phyloP scores from a whole-genome alignment of 2,888 invertebrate species.

The Anaspis maculata region DNA sequence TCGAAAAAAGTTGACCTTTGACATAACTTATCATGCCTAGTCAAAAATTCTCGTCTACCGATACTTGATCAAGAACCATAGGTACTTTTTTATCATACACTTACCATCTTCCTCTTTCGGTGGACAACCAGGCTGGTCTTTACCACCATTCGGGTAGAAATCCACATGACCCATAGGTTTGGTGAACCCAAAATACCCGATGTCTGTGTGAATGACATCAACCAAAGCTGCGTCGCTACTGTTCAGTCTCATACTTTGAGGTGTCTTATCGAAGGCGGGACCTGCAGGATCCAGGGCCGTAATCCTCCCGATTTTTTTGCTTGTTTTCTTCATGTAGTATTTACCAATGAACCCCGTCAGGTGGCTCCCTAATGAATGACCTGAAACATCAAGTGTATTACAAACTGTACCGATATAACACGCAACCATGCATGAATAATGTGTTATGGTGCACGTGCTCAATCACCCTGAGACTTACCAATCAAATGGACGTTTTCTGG shows the following conservation, averaged over 20 bases:
- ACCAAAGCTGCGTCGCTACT: constrained; percentile 62
- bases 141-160: constrained; percentile 67
- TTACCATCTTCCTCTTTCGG: constrained; percentile 21
- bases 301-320: constrained; percentile 38
- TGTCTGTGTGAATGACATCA: constrained; percentile 66
- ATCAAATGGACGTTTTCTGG: constrained; percentile 39
- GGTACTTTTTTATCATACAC: too few relatives aligned
- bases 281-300: constrained; percentile 45
- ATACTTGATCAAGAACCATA: not conserved
- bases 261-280: constrained; percentile 26
- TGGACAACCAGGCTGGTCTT: constrained; percentile 59
- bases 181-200: constrained; percentile 53
- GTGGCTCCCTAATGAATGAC: constrained; percentile 32
- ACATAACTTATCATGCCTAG: too few relatives aligned
- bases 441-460: too few relatives aligned
- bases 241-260: constrained; percentile 53
- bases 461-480: constrained; percentile 27
- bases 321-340: constrained; percentile 16
- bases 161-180: constrained; percentile 61
- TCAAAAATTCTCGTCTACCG: too few relatives aligned
- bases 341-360: constrained; percentile 28
- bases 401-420: too few relatives aligned
- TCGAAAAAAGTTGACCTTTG: too few relatives aligned
- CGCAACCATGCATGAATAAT: too few relatives aligned
- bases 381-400: not conserved